Evolutionary conservation across 2,113 vertebrate genomes (phyloP).

Genomic region (Sprattus sprattus): DNA sequence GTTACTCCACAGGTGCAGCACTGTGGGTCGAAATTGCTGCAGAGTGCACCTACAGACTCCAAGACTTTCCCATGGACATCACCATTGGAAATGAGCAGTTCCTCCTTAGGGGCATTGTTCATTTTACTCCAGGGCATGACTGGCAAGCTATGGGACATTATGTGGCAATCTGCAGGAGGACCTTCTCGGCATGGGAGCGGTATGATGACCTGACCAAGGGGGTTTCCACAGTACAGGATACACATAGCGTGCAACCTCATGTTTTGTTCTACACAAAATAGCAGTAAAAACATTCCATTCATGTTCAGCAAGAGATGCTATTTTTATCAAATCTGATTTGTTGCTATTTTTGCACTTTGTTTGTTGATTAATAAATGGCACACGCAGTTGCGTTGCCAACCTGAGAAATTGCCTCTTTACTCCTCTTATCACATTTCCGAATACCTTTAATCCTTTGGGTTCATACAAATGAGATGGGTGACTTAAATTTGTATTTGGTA

Average conservation of each 20-base stretch:
- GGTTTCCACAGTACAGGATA: slow-evolving; percentile 16
- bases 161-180: slow-evolving; percentile 40
- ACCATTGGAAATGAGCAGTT: background rate
- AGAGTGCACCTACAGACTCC: background rate
- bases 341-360: no score
- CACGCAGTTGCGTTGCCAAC: no score
- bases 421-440: no score
- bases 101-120: slow-evolving; percentile 33
- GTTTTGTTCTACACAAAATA: slow-evolving; percentile 36
- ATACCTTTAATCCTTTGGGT: no score
- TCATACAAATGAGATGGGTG: no score
- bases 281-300: no score
- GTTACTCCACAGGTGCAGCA: slow-evolving; percentile 6
- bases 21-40: background rate
- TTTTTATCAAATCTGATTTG: no score
- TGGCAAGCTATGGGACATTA: slow-evolving; percentile 31
- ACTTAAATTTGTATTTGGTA: no score
- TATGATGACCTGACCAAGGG: slow-evolving; percentile 41
- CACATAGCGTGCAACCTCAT: slow-evolving; percentile 21
- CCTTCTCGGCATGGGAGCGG: slow-evolving; percentile 26
- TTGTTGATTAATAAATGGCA: no score
- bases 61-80: slow-evolving; percentile 4
- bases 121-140: slow-evolving; percentile 31
- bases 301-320: no score
- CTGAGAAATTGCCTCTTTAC: no score